Percentiles rank a stretch among this genome's conserved stretches.
Evolutionary conservation across 37 sponge, comb jelly and placozoan genomes (phyloP).

Genomic region (Halisarca cf. caerulea): DNA sequence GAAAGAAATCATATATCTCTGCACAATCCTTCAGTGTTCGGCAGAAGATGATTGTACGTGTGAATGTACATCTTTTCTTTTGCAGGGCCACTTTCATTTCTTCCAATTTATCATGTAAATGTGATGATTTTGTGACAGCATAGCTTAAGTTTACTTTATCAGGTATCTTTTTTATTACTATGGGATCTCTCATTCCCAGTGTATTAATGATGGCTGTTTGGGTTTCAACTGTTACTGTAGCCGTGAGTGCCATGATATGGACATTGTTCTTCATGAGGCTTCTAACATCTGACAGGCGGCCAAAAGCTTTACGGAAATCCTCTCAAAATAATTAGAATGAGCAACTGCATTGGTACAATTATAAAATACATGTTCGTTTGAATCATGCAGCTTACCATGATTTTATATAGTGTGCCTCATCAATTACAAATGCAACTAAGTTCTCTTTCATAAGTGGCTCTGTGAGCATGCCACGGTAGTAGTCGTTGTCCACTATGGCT

Average conservation of each 20-base stretch:
- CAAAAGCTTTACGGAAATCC: conserved; percentile 13
- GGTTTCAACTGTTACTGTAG: conserved; percentile 29
- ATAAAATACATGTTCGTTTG: no score
- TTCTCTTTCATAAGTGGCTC: not conserved
- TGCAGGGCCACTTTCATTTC: not conserved
- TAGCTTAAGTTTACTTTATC: conserved; percentile 23
- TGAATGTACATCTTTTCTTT: not conserved
- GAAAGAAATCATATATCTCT: not conserved
- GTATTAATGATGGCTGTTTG: not conserved
- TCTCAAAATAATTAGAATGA: no score
- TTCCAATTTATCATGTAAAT: not conserved
- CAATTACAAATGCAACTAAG: conserved; percentile 11
- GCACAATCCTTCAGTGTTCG: conserved; percentile 10
- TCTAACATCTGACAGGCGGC: conserved; percentile 28
- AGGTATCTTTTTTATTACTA: not conserved
- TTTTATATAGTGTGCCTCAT: conserved; percentile 21
- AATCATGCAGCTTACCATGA: not conserved
- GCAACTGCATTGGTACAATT: no score
- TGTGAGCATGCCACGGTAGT: not conserved
- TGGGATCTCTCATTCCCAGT: conserved; percentile 35
- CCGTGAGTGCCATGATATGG: conserved; percentile 43
- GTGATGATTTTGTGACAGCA: not conserved
- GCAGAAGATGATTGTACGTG: conserved; percentile 23
- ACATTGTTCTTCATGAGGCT: conserved; percentile 26
- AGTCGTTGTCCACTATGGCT: not conserved